Conservation (phyloP, 53 echinoderm and acorn worm genomes). For the Paracentrotus lividus region DNA sequence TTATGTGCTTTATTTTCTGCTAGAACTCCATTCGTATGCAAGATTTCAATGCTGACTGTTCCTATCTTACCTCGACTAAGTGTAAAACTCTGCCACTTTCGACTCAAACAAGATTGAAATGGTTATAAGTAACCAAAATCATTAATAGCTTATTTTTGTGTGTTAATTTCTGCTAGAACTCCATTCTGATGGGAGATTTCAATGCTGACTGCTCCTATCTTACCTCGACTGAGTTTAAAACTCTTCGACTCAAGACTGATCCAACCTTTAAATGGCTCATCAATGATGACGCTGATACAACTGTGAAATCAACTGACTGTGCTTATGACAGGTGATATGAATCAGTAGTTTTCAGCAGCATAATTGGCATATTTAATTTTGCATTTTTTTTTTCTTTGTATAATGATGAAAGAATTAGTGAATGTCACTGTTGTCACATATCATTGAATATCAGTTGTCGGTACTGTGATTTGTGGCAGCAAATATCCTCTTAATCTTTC, state of each 20-base stretch:
- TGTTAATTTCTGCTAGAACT: conserved; percentile 71
- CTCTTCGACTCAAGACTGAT: conserved; percentile 71
- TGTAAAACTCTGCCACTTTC: conserved; percentile 73
- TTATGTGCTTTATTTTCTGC: too few relatives aligned
- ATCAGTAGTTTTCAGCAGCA: background rate
- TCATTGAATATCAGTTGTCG: too few relatives aligned
- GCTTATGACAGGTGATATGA: conserved; percentile 85
- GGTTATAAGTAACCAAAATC: too few relatives aligned
- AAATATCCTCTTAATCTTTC: too few relatives aligned
- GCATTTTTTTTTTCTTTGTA: too few relatives aligned
- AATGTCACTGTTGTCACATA: too few relatives aligned
- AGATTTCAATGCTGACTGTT: conserved; percentile 90
- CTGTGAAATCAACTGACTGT: conserved; percentile 76
- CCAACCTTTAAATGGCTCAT: conserved; percentile 80
- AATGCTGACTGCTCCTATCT: conserved; percentile 90
- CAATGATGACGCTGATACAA: conserved; percentile 73
- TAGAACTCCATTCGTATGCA: conserved; percentile 78
- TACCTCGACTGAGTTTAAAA: conserved; percentile 53
- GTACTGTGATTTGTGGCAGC: too few relatives aligned
- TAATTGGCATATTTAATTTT: background rate
- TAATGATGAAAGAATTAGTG: too few relatives aligned
- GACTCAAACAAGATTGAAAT: conserved; percentile 72
- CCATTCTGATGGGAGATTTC: conserved; percentile 79
- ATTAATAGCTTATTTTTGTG: background rate
- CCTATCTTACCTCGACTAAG: conserved; percentile 63